Conservation (phyloP, 1,140 invertebrate genomes). For the Ptiloglossa arizonensis region DNA sequence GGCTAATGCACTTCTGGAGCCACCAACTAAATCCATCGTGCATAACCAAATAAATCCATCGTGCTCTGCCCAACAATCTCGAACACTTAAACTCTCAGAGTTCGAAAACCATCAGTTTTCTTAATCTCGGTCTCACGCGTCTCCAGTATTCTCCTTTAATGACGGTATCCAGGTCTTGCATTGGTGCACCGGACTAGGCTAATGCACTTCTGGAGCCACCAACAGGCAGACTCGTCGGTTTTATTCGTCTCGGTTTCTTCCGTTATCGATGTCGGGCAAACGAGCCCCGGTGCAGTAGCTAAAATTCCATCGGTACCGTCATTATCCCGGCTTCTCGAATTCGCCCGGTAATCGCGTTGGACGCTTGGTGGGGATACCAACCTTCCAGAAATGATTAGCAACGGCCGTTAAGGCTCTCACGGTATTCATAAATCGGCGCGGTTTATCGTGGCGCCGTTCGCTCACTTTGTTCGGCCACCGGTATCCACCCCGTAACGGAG, state of each 20-base stretch:
- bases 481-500: constrained; percentile 60
- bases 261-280: not conserved
- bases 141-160: not conserved
- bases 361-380: not conserved
- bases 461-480: constrained; percentile 59
- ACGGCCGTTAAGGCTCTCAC: constrained; percentile 51
- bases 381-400: constrained; percentile 49
- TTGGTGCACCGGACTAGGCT: not conserved
- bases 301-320: not conserved
- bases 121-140: not conserved
- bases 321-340: constrained; percentile 15
- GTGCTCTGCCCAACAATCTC: too few relatives aligned
- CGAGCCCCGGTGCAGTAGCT: not conserved
- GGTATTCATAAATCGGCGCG: constrained; percentile 61
- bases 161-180: not conserved
- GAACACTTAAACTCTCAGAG: not conserved
- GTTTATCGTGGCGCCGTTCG: constrained; percentile 58
- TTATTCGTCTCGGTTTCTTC: not conserved
- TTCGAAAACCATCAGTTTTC: not conserved
- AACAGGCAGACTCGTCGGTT: not conserved
- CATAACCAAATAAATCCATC: too few relatives aligned
- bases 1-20: not conserved
- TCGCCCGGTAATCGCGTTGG: not conserved
- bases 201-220: not conserved
- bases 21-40: too few relatives aligned